phyloP scores from a whole-genome alignment of 2,113 vertebrate genomes.

The Lepus timidus region DNA sequence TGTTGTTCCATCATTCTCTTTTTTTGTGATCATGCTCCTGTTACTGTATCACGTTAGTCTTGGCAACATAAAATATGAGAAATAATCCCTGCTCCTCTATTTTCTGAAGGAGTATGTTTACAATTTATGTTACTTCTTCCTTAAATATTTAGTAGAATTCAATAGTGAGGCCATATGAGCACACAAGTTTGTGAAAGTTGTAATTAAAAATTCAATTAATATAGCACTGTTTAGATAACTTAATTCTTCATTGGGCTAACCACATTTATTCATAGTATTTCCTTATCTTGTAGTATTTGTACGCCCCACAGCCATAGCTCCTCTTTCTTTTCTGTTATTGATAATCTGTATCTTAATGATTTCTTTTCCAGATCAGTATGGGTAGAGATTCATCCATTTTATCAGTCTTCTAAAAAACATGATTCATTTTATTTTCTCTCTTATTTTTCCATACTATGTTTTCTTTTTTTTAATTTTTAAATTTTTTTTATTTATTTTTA shows the following conservation, averaged over 20 bases:
- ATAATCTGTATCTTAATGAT: neutral
- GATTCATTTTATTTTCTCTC: neutral
- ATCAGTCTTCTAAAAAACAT: neutral
- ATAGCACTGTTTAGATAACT: neutral
- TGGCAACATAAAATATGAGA: neutral
- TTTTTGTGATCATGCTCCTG: neutral
- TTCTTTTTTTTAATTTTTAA: neutral
- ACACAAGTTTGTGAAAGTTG: neutral
- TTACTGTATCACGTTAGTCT: constrained; percentile 13
- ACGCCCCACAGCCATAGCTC: neutral
- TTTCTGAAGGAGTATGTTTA: constrained; percentile 15
- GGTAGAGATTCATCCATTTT: neutral
- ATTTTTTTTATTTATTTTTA: no score
- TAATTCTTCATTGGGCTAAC: neutral
- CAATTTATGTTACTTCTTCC: neutral
- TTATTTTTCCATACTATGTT: neutral
- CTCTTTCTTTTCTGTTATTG: neutral
- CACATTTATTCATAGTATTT: neutral
- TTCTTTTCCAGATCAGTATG: neutral
- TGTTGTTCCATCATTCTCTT: neutral
- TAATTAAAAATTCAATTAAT: neutral
- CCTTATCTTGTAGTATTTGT: neutral
- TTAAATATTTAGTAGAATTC: constrained; percentile 10
- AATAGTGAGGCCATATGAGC: neutral
- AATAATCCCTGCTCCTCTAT: neutral